Conservation (phyloP, 2,797 vertebrate genomes). For the Propithecus deckenii region DNA sequence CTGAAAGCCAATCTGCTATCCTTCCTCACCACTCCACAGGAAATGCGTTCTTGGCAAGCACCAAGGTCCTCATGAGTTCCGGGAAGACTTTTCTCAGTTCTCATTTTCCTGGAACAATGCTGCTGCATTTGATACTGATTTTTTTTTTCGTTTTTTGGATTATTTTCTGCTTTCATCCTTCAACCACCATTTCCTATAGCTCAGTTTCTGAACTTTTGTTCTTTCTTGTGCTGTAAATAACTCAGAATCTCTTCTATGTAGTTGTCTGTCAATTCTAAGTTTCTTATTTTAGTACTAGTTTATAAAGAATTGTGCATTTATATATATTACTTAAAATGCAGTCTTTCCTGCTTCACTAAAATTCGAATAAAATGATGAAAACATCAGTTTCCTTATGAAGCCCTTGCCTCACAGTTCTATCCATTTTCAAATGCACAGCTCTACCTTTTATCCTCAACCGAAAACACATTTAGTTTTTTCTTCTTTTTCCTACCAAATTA, state of each 20-base stretch:
- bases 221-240: neutral
- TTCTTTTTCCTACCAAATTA: neutral
- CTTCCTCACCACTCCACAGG: neutral
- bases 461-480: neutral
- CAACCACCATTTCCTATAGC: neutral
- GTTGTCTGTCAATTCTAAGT: neutral
- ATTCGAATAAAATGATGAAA: neutral
- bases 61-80: neutral
- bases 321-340: neutral
- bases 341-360: neutral
- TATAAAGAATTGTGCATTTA: neutral
- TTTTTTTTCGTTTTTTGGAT: neutral
- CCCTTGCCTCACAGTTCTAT: neutral
- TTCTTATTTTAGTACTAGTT: neutral
- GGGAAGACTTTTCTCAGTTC: neutral
- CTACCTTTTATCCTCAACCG: neutral
- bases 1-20: neutral
- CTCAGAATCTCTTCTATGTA: neutral
- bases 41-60: neutral
- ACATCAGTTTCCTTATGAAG: neutral
- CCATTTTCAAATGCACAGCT: neutral
- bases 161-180: neutral
- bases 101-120: neutral
- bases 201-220: neutral
- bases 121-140: neutral